These are phyloP conservation scores for Linnaemya tessellans DNA, from an alignment of 2,888 invertebrate genomes.

Conservation along the genomic window DNA sequence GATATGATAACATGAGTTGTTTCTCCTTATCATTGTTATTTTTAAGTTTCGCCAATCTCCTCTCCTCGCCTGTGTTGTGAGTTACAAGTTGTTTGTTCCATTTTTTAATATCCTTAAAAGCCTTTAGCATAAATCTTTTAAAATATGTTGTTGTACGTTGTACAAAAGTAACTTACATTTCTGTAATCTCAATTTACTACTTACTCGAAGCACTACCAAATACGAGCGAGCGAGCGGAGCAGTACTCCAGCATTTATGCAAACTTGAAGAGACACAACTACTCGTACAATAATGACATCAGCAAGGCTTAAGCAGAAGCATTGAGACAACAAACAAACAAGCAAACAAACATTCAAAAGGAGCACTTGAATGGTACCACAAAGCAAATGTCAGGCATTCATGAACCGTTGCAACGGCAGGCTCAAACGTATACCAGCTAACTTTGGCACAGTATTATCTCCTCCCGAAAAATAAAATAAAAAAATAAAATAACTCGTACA, in stretches of 20 bases:
- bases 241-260: slow-evolving; percentile 21
- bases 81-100: background rate
- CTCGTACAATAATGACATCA: slow-evolving; percentile 23
- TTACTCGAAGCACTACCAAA: slow-evolving; percentile 27
- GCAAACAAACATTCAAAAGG: slow-evolving; percentile 44
- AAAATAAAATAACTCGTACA: background rate
- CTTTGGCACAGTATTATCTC: slow-evolving; percentile 53
- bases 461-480: slow-evolving; percentile 19
- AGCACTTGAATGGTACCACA: slow-evolving; percentile 63
- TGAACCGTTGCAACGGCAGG: slow-evolving; percentile 63
- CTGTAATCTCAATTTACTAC: slow-evolving; percentile 63
- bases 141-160: slow-evolving; percentile 40
- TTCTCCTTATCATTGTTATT: slow-evolving; percentile 24
- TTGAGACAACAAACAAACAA: slow-evolving; percentile 40
- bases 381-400: slow-evolving; percentile 69
- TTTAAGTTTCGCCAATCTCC: background rate
- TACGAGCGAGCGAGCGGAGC: too few relatives aligned
- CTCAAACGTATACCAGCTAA: slow-evolving; percentile 64
- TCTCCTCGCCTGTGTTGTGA: background rate
- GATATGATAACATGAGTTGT: slow-evolving; percentile 23
- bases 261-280: slow-evolving; percentile 15
- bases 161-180: slow-evolving; percentile 50
- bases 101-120: slow-evolving; percentile 50
- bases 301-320: slow-evolving; percentile 25
- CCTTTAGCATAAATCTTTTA: slow-evolving; percentile 44